These are phyloP conservation scores for Sinotaia quadrata DNA, from an alignment of 2,888 invertebrate species.

Conservation along the genomic window DNA sequence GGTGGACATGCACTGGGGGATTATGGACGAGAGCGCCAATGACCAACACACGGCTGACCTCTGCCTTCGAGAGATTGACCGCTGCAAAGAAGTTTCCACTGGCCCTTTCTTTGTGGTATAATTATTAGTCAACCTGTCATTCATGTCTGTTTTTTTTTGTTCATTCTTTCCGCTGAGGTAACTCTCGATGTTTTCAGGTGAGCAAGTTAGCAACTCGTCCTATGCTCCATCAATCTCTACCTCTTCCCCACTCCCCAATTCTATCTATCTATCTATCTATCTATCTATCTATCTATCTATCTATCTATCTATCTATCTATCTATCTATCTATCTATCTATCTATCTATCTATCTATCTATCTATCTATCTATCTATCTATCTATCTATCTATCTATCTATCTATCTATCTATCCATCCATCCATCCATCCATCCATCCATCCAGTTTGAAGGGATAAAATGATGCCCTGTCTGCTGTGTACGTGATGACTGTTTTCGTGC, in stretches of 20 bases:
- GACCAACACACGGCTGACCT: constrained; percentile 66
- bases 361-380: not conserved
- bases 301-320: not conserved
- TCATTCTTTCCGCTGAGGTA: too few species aligned
- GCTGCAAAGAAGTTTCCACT: constrained; percentile 63
- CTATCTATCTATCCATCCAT: too few species aligned
- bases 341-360: not conserved
- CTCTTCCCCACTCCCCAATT: too few species aligned
- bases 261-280: too few species aligned
- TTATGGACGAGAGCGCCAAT: constrained; percentile 64
- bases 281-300: not conserved
- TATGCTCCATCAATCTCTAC: too few species aligned
- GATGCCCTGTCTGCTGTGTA: not conserved
- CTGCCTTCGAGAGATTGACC: constrained; percentile 62
- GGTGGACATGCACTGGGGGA: constrained; percentile 68
- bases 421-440: not conserved
- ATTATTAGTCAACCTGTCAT: not conserved
- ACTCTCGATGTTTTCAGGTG: too few species aligned
- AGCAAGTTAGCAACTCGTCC: too few species aligned
- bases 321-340: constrained; percentile 1
- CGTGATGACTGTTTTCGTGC: not conserved
- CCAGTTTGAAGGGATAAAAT: not conserved
- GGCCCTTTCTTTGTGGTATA: constrained; percentile 68
- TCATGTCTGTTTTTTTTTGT: too few species aligned
- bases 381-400: not conserved